These are phyloP conservation scores for Phenganax stokvisi DNA, from an alignment of 92 coral and sea anemone species.

Conservation along the genomic window DNA sequence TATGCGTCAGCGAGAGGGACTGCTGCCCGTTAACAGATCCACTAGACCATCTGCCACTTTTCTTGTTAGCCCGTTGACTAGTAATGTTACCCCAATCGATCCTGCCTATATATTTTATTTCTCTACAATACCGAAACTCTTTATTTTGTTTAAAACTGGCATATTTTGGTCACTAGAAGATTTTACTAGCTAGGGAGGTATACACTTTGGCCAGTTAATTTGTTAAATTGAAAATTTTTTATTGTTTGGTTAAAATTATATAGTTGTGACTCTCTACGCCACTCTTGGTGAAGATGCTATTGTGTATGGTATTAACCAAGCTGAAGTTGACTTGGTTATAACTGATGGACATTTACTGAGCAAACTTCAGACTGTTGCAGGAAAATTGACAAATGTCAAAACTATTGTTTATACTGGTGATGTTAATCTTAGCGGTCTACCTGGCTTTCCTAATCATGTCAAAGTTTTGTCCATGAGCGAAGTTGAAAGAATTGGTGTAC, in stretches of 20 bases:
- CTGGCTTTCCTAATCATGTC: slow-evolving; percentile 61
- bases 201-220: no score
- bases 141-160: no score
- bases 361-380: slow-evolving; percentile 61
- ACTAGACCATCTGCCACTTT: no score
- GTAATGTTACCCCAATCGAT: no score
- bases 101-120: no score
- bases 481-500: slow-evolving; percentile 77
- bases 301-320: slow-evolving; percentile 78
- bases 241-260: slow-evolving; percentile 1
- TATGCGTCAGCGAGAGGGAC: background rate
- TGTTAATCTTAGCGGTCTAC: slow-evolving; percentile 50
- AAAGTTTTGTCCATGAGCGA: slow-evolving; percentile 74
- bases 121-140: no score
- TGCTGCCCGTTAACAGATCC: no score
- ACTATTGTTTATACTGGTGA: slow-evolving; percentile 83
- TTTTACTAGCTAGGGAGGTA: no score
- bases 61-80: no score
- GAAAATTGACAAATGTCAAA: slow-evolving; percentile 58
- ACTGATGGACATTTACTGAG: slow-evolving; percentile 73
- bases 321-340: slow-evolving; percentile 79
- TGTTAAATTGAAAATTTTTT: no score
- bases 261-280: slow-evolving; percentile 91
- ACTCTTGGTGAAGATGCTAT: slow-evolving; percentile 94
- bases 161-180: no score